Conservation (phyloP, 2,888 invertebrate species). For the Uloborus plumipes region DNA sequence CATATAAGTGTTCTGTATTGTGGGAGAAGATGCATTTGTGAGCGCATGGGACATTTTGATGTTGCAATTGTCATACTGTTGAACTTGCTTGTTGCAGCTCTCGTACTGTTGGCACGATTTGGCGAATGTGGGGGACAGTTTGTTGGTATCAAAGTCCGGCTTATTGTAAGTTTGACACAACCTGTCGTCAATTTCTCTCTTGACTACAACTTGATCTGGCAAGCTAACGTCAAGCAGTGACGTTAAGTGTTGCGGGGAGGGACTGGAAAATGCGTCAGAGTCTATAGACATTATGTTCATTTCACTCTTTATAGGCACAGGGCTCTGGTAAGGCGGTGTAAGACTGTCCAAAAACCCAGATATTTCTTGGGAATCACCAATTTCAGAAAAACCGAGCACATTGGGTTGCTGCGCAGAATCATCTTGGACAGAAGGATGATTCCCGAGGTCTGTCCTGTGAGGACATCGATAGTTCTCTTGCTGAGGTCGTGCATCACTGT, state of each 20-base stretch:
- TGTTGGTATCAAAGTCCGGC: background rate
- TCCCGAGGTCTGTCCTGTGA: background rate
- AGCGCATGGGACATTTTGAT: background rate
- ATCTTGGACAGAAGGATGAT: background rate
- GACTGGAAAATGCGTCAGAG: constrained; percentile 11
- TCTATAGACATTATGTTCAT: constrained; percentile 7
- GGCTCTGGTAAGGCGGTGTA: constrained; percentile 50
- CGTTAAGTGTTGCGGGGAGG: constrained; percentile 22
- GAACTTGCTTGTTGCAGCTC: too few relatives aligned
- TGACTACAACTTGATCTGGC: constrained; percentile 50
- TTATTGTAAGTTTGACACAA: too few relatives aligned
- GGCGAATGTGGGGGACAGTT: background rate
- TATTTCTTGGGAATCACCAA: constrained; percentile 17
- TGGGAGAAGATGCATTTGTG: background rate
- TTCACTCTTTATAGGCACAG: constrained; percentile 35
- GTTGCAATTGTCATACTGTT: background rate
- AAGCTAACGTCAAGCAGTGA: constrained; percentile 43
- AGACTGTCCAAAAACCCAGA: constrained; percentile 41
- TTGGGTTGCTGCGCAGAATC: background rate
- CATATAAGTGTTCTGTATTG: constrained; percentile 31
- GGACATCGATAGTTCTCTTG: background rate
- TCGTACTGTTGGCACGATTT: background rate
- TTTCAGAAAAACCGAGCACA: constrained; percentile 9
- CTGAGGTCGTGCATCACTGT: background rate
- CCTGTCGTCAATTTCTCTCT: constrained; percentile 14